Evolutionary conservation across 2,888 invertebrate species (phyloP).

Genomic region (Sceliomorpha sp.): DNA sequence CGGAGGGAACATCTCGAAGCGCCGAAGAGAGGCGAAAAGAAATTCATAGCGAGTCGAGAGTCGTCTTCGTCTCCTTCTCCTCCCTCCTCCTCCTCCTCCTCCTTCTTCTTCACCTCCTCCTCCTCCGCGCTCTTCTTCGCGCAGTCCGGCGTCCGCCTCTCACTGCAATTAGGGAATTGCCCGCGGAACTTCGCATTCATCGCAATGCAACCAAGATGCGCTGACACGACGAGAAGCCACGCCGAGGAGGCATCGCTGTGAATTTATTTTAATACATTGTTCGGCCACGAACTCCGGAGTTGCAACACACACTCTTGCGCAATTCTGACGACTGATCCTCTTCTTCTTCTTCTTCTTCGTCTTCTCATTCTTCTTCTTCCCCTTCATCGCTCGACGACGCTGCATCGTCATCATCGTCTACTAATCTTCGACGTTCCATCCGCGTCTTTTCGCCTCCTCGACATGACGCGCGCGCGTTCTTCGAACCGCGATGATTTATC

Average conservation of each 20-base stretch:
- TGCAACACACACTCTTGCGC: slow-evolving; percentile 9
- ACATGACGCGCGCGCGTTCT: too few relatives aligned
- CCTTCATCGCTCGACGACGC: too few relatives aligned
- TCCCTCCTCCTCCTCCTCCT: too few relatives aligned
- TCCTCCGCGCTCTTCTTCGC: slow-evolving; percentile 22
- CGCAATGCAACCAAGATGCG: slow-evolving; percentile 40
- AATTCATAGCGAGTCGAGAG: slow-evolving; percentile 53
- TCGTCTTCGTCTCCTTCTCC: too few relatives aligned
- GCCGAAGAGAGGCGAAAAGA: slow-evolving; percentile 58
- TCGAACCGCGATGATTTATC: too few relatives aligned
- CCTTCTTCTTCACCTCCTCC: too few relatives aligned
- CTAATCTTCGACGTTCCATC: too few relatives aligned
- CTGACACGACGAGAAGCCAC: slow-evolving; percentile 36
- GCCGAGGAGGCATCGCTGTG: slow-evolving; percentile 19
- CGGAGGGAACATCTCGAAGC: slow-evolving; percentile 55
- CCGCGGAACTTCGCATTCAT: slow-evolving; percentile 65
- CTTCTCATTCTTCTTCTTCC: too few relatives aligned
- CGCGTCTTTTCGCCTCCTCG: too few relatives aligned
- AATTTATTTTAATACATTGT: slow-evolving; percentile 45
- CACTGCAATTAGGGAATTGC: slow-evolving; percentile 75
- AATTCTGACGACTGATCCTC: too few relatives aligned
- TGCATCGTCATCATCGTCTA: too few relatives aligned
- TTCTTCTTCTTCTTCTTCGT: too few relatives aligned
- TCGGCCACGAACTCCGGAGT: slow-evolving; percentile 43
- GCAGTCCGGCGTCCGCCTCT: slow-evolving; percentile 61